phyloP scores from a whole-genome alignment of 1,140 invertebrate species.

The Eueides isabella region DNA sequence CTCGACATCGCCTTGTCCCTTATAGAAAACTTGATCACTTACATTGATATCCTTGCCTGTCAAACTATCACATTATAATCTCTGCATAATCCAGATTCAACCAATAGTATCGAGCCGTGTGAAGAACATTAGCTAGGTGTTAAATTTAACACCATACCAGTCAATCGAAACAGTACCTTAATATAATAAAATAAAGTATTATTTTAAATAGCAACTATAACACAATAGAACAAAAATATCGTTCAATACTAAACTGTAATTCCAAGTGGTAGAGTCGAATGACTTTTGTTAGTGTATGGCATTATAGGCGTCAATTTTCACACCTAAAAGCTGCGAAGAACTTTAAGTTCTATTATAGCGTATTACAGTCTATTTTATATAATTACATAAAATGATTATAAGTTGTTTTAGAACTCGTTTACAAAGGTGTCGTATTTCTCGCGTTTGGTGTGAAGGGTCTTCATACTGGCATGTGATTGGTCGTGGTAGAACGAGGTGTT shows the following conservation, averaged over 20 bases:
- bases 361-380: constrained; percentile 36
- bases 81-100: constrained; percentile 42
- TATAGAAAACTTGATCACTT: background rate
- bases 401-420: constrained; percentile 42
- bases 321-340: constrained; percentile 53
- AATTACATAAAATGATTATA: constrained; percentile 31
- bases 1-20: background rate
- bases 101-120: constrained; percentile 52
- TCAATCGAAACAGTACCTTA: constrained; percentile 41
- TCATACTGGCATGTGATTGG: constrained; percentile 61
- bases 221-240: constrained; percentile 43
- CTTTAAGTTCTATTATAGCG: constrained; percentile 32
- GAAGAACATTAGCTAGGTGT: constrained; percentile 64
- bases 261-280: constrained; percentile 37
- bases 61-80: constrained; percentile 30
- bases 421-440: constrained; percentile 76
- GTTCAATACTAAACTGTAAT: constrained; percentile 45
- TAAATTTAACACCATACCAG: constrained; percentile 67
- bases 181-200: constrained; percentile 21
- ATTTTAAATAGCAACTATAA: constrained; percentile 28
- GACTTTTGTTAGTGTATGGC: constrained; percentile 21
- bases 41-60: background rate
- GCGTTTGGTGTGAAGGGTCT: constrained; percentile 77
- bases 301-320: constrained; percentile 78
- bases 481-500: constrained; percentile 52